Conservation (phyloP, 1,140 invertebrate species). For the Drosophila subobscura region DNA sequence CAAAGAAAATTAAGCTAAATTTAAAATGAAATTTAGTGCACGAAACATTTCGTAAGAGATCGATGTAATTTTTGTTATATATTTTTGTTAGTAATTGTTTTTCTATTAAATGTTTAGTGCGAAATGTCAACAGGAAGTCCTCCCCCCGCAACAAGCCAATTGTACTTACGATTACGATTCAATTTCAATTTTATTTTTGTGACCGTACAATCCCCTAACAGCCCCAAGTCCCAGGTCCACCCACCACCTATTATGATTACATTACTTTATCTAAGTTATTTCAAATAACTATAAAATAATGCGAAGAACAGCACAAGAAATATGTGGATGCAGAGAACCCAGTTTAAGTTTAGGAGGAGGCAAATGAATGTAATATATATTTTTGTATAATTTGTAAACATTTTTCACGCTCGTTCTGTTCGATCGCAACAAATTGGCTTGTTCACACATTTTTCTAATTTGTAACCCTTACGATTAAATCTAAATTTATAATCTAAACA, state of each 20-base stretch:
- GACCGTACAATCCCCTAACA: slow-evolving; percentile 21
- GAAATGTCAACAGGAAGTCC: slow-evolving; percentile 55
- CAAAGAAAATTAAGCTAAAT: slow-evolving; percentile 64
- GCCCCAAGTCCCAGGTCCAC: not conserved
- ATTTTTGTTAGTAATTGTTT: slow-evolving; percentile 80
- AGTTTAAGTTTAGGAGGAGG: slow-evolving; percentile 56
- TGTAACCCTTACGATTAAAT: slow-evolving; percentile 69
- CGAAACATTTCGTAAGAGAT: slow-evolving; percentile 43
- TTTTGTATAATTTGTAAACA: slow-evolving; percentile 63
- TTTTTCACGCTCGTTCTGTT: slow-evolving; percentile 20
- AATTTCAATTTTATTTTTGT: slow-evolving; percentile 21
- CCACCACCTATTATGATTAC: slow-evolving; percentile 24
- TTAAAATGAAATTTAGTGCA: slow-evolving; percentile 46
- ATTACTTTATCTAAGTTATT: slow-evolving; percentile 68
- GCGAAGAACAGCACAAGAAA: slow-evolving; percentile 19
- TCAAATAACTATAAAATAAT: slow-evolving; percentile 77
- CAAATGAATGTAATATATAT: slow-evolving; percentile 55
- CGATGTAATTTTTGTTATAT: slow-evolving; percentile 79
- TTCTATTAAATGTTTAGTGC: slow-evolving; percentile 77
- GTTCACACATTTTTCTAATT: slow-evolving; percentile 70
- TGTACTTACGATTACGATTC: slow-evolving; percentile 64
- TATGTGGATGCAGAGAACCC: slow-evolving; percentile 18
- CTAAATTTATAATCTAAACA: slow-evolving; percentile 70
- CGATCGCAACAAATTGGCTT: slow-evolving; percentile 69
- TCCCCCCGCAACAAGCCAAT: slow-evolving; percentile 66